Evolutionary conservation across 1,140 invertebrate species (phyloP), one percentile per base, ranked within the genome.

Genomic region (Dreissena polymorpha): DNA sequence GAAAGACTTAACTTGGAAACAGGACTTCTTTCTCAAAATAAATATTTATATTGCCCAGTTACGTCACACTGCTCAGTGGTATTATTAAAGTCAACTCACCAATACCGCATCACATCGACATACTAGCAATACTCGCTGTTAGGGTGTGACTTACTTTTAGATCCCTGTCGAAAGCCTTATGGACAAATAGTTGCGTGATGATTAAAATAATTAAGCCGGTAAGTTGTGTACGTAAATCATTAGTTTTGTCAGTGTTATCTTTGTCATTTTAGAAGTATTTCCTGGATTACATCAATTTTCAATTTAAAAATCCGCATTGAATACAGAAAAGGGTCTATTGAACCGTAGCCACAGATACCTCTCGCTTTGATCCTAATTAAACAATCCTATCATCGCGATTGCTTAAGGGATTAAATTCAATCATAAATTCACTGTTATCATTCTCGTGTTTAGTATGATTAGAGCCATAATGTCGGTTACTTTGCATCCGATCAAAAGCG

Each of bases 401-500:
- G 72, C 72, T 21, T 21, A 60, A 49, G 13, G 51, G 57, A 63
- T 57, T 74, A 57, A 63, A 74, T 60, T 74, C 72, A 57, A 74
- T 74, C 57, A 74, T 74, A 74, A 74, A 74, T 63, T 63, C 55
- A 27, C 27, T 63, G 16, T 74, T 74, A 74, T 74, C 72, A 63
- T 18, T 27, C 60, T n/a, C 14, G 29, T 49, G 72, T 63, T 49
- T 63, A 63, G 72, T 60, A 74, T 60, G 57, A 74, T 74, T 74
- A 60, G 72, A 27, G 49, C 29, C 63, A 49, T 60, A 74, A 74
- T 55, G 27, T 16, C 25, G 57, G 57, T 14, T 14, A 18, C 55
- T 74, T 74, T 57, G 18, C 10, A 21, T 21, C 6, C 7, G 12
- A 55, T 55, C 53, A 18, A 12, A 55, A 18, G 53, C 12, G 53